Evolutionary conservation across 2,888 invertebrate species (phyloP).

Genomic region (Megalurothrips usitatus): DNA sequence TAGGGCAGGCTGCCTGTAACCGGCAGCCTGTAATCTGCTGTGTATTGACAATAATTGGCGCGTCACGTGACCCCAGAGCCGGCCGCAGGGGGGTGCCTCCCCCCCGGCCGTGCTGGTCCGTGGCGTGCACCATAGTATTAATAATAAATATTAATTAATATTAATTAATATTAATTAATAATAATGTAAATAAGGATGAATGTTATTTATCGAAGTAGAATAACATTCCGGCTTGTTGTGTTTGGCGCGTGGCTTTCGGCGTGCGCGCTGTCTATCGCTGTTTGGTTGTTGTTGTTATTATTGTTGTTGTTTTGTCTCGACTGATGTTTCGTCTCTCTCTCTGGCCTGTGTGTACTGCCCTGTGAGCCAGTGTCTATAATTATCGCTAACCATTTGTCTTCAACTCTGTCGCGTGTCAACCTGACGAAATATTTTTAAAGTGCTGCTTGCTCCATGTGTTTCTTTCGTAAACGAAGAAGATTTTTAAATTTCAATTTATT

Average conservation of each 20-base stretch:
- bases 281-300: not conserved
- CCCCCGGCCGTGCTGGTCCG: not conserved
- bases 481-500: no score
- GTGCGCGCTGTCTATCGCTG: no score
- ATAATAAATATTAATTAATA: no score
- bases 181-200: not conserved
- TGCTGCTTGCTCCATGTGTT: no score
- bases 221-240: not conserved
- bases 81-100: not conserved
- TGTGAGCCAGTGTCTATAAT: not conserved
- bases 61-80: not conserved
- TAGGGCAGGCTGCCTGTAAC: not conserved
- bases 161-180: no score
- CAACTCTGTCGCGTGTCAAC: no score
- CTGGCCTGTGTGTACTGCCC: not conserved
- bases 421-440: no score
- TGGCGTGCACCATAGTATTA: not conserved
- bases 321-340: not conserved
- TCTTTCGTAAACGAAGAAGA: no score
- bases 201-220: not conserved
- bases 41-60: slow-evolving; percentile 6
- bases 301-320: not conserved
- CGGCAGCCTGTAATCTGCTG: not conserved
- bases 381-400: not conserved
- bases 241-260: not conserved